Conservation (phyloP, 2,797 vertebrate genomes). For the Carcharodon carcharias region DNA sequence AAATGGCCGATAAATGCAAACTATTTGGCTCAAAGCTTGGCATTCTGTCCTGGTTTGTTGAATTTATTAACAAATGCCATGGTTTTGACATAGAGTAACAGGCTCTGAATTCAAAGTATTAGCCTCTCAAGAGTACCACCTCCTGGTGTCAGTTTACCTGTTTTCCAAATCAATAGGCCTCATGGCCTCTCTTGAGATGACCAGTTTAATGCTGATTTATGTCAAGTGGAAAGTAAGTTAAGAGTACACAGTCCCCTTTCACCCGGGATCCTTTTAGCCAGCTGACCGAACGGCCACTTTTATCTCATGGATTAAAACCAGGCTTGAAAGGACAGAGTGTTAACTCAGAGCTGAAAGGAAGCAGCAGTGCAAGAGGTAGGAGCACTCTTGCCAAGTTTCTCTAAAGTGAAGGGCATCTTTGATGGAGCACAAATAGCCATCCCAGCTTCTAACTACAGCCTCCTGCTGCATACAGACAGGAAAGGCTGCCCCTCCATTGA, state of each 20-base stretch:
- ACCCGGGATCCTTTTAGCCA: not conserved
- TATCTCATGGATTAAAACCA: not conserved
- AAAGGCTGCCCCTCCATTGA: not conserved
- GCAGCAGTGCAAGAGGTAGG: no score
- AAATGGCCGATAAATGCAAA: no score
- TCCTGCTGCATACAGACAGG: not conserved
- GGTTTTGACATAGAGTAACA: not conserved
- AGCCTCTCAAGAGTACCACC: not conserved
- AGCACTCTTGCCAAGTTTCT: no score
- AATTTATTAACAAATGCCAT: not conserved
- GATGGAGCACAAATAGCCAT: no score
- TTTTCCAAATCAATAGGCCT: not conserved
- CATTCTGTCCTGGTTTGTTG: not conserved
- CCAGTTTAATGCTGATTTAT: not conserved
- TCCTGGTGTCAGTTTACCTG: not conserved
- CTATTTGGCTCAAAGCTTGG: not conserved
- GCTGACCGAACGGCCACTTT: not conserved
- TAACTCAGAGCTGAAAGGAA: no score
- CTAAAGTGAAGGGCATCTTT: no score
- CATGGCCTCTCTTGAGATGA: not conserved
- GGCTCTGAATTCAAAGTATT: no score
- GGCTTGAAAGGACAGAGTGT: not conserved
- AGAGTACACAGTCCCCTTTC: not conserved
- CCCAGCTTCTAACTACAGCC: no score
- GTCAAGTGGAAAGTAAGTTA: not conserved